A percentile compares a stretch with the other conserved stretches of the same genome.
Evolutionary conservation across 2,797 vertebrate species (phyloP).

Genomic region (Anguilla pacifica): DNA sequence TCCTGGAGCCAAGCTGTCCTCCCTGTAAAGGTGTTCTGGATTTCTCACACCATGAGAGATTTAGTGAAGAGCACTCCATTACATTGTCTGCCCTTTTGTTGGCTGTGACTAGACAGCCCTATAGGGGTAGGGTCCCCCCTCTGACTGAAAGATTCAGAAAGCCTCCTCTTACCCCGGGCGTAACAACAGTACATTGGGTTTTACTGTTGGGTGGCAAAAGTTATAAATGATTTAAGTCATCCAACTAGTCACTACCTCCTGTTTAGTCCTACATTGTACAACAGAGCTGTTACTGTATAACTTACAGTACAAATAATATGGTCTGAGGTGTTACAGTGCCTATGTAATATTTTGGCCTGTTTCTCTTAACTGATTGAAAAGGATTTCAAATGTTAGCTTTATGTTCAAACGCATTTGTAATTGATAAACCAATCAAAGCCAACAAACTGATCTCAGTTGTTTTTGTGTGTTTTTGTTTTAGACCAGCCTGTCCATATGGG

Average conservation of each 20-base stretch:
- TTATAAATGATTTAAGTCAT: background rate
- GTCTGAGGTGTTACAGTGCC: background rate
- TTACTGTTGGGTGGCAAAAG: background rate
- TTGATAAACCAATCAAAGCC: background rate
- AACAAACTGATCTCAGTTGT: slow-evolving; percentile 30
- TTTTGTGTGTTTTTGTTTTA: slow-evolving; percentile 70
- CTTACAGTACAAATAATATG: background rate
- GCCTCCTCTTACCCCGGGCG: background rate
- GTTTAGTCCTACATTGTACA: background rate
- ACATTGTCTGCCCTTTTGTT: background rate
- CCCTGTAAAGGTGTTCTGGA: background rate
- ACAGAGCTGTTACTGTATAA: background rate
- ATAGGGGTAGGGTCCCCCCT: background rate
- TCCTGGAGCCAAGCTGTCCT: background rate
- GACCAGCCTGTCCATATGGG: slow-evolving; percentile 97
- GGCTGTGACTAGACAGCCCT: background rate
- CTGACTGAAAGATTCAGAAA: background rate
- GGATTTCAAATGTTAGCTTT: slow-evolving; percentile 34
- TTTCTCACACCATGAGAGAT: background rate
- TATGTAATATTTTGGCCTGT: background rate
- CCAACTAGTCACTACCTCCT: background rate
- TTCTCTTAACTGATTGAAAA: background rate
- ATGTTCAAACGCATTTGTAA: background rate
- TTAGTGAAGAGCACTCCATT: background rate
- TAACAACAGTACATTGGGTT: background rate